Base-by-base conservation (phyloP, 2,888 invertebrate species). In the Pantelozetes paolii region DNA sequence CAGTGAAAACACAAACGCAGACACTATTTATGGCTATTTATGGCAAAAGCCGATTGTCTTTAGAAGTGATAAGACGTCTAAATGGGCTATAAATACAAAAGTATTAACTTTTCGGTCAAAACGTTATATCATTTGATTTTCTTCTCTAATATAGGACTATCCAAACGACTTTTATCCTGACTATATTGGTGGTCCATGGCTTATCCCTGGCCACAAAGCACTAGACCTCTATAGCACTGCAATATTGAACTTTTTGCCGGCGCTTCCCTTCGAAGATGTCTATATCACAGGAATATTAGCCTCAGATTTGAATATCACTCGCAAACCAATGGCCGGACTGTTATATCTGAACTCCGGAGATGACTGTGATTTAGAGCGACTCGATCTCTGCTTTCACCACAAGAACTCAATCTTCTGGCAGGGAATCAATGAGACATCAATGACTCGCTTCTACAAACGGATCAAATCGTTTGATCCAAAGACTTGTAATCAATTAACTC, bases 281-380 rank as follows among this genome's bases (percentile, higher is more conserved):
- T 73, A 70, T 23, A 59, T 73, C 2, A 73, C 69, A 20, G 73
- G 73, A 32, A 70, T 73, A 23, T 67, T 73, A 8, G 69, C 73
- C 9, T 11, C 69, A 36, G 48, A 70, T 23, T 18, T 69, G 26
- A 48, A 71, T n/a, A 71, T 71, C 28, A 1, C 5, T 3, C 30
- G 64, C 8, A 32, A n/a, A 20, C 13, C 3, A n/a, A 57, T 57
- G 26, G 13, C 5, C 28, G 57, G 26, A 11, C 57, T 26, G 6
- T 26, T 28, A 23, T 57, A 13, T 57, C 15, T 20, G 57, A 23
- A 20, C 20, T 30, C n/a, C 5, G 6, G 20, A 8, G 6, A 5
- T 20, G 30, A 30, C 64, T 64, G 64, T 64, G 6, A n/a, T 15
- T 11, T 20, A 15, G 3, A 13, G 5, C 15, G 20, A 1, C 64